A percentile compares a stretch with the other conserved stretches of the same genome.
Conservation (phyloP, 2,888 invertebrate genomes). For the Sericinus montela region DNA sequence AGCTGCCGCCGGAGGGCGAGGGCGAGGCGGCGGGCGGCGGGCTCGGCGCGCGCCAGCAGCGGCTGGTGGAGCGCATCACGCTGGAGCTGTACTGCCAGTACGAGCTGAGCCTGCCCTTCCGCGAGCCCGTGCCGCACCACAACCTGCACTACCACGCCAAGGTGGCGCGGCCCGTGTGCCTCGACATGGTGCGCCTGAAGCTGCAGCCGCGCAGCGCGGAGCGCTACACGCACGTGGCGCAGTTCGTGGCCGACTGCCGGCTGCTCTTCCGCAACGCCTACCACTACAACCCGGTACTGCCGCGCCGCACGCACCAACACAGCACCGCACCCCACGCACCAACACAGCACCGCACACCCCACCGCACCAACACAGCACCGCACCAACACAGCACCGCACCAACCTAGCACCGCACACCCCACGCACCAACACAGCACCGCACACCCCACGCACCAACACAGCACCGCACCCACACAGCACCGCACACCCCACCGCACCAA, state of each 20-base stretch:
- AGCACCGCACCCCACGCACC: conserved; percentile 44
- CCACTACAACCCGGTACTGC: conserved; percentile 90
- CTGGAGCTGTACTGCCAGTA: conserved; percentile 95
- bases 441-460: not conserved
- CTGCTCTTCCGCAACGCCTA: conserved; percentile 94
- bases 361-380: no score
- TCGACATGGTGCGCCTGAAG: conserved; percentile 89
- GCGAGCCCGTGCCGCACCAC: conserved; percentile 89
- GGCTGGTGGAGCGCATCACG: conserved; percentile 89
- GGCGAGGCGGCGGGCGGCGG: conserved; percentile 55
- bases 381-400: no score
- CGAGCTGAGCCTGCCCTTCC: conserved; percentile 91
- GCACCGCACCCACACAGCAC: no score
- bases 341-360: not conserved
- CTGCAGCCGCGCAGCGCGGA: conserved; percentile 85
- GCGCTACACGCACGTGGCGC: conserved; percentile 86
- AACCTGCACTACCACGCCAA: conserved; percentile 56
- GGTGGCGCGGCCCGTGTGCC: conserved; percentile 87
- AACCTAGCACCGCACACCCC: no score
- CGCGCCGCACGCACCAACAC: no score
- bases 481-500: no score
- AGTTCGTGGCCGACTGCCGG: conserved; percentile 89
- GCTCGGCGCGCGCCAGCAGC: conserved; percentile 80
- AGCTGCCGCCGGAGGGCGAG: conserved; percentile 68
- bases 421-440: no score